Evolutionary conservation across 2,888 invertebrate genomes (phyloP), one percentile per base, ranked within the genome.

Genomic region (Peribatodes rhomboidaria): DNA sequence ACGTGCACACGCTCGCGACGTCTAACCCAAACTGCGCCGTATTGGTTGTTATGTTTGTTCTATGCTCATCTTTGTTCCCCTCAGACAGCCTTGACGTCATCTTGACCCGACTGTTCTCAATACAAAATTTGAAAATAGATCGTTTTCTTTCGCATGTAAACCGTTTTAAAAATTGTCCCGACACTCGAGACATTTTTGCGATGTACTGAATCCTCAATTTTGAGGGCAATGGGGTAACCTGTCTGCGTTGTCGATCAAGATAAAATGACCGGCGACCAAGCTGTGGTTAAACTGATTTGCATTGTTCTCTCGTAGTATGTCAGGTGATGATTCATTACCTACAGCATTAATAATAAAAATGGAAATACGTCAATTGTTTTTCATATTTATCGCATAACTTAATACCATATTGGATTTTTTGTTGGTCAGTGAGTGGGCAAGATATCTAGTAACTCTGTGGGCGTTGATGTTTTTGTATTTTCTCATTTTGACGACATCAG

Each of bases 31-130:
- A 75, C 68, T 72, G 67, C 74, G 69, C 69, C 68, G 64, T 66
- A 72, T 64, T n/a, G n/a, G n/a, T n/a, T n/a, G 71, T 73, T 65
- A 67, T 50, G 69, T 72, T 73, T 72, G 68, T 67, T 70, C 69
- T 59, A 70, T 70, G 69, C 69, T 67, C 70, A 73, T 71, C 75
- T 72, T 72, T 73, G 73, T 78, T 70, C 73, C 70, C 56, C 69
- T 65, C 72, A 75, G 74, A 75, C 75, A 76, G 68, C 78, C 79
- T 81, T 81, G 82, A 79, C 77, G 78, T 77, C 76, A 74, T 79
- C 77, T 78, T 77, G 76, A 75, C 76, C 78, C 71, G 73, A 73
- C 75, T 74, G 75, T 73, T 73, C 76, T 78, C 74, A 74, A 80
- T 80, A 76, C 67, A 75, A 76, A 59, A 73, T 73, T 77, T 47